phyloP scores from a whole-genome alignment of 2,113 vertebrate genomes.

The Sebastes schlegelii region DNA sequence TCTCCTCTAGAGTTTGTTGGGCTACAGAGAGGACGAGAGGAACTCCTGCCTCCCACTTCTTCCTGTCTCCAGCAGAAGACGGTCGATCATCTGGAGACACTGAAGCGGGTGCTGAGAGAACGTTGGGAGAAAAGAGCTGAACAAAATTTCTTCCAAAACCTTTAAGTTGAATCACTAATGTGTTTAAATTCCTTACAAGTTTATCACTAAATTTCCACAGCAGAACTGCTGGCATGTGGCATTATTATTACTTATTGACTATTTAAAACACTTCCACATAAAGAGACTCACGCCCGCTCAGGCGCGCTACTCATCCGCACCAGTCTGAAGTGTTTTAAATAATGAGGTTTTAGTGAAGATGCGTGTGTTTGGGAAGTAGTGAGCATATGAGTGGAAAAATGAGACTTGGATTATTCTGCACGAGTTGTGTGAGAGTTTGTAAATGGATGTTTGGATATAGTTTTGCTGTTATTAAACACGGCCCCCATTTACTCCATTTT shows the following conservation, averaged over 20 bases:
- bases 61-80: conserved; percentile 85
- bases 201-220: neutral
- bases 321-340: too few species aligned
- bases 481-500: too few species aligned
- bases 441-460: too few species aligned
- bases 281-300: too few species aligned
- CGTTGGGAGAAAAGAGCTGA: neutral
- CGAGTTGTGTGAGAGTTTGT: too few species aligned
- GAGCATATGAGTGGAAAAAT: too few species aligned
- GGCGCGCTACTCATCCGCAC: too few species aligned
- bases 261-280: neutral
- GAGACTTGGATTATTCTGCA: too few species aligned
- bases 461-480: too few species aligned
- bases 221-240: neutral
- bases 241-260: neutral
- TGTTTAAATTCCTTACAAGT: neutral
- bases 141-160: neutral
- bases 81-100: conserved; percentile 56
- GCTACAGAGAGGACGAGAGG: conserved; percentile 87
- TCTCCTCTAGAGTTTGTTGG: conserved; percentile 87
- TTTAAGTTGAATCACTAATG: neutral
- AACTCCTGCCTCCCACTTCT: conserved; percentile 89
- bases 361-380: too few species aligned
- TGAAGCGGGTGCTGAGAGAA: conserved; percentile 47
- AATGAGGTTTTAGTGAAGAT: too few species aligned